These are phyloP conservation scores for Eudyptes chrysolophus DNA, from an alignment of 2,113 vertebrate genomes.

Conservation along the genomic window DNA sequence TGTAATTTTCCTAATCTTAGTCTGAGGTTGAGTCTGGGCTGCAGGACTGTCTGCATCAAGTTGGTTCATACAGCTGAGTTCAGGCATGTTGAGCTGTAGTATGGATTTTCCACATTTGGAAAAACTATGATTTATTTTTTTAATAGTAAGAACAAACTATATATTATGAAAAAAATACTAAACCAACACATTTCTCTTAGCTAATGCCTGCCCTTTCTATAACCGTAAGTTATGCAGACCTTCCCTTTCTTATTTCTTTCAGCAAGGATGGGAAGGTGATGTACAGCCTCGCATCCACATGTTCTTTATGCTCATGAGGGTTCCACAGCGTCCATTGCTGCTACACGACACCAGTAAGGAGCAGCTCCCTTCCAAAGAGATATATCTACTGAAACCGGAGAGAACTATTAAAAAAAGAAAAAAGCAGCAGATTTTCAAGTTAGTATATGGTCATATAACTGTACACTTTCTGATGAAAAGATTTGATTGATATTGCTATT, in stretches of 20 bases:
- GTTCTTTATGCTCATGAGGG: not conserved
- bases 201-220: not conserved
- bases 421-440: not conserved
- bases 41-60: not conserved
- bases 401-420: not conserved
- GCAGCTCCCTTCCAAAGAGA: not conserved
- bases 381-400: not conserved
- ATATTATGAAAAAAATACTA: not conserved
- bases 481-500: not conserved
- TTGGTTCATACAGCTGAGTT: not conserved
- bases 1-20: not conserved
- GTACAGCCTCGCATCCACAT: accelerated
- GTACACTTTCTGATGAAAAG: not conserved
- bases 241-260: not conserved
- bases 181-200: not conserved
- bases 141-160: not conserved
- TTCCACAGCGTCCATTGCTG: not conserved
- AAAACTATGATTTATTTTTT: not conserved
- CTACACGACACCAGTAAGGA: not conserved
- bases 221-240: not conserved
- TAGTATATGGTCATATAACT: not conserved
- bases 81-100: not conserved
- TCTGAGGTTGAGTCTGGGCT: not conserved
- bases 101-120: not conserved
- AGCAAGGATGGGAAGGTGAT: not conserved